phyloP scores from a whole-genome alignment of 2,113 vertebrate genomes.

The Phoenicopterus ruber region DNA sequence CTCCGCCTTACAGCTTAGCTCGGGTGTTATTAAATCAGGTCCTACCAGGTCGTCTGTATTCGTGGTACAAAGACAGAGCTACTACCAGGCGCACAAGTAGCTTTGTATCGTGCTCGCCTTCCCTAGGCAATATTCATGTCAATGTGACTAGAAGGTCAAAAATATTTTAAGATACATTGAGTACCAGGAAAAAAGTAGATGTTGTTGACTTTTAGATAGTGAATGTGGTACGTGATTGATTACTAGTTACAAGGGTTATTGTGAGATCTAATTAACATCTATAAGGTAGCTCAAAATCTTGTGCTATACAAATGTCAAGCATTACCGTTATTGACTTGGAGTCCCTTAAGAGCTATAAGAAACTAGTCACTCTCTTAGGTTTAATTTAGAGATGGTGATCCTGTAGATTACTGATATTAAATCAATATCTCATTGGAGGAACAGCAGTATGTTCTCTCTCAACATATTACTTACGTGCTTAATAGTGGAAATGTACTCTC shows the following conservation, averaged over 20 bases:
- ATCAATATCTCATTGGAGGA: constrained; percentile 12
- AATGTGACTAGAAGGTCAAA: neutral
- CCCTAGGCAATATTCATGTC: neutral
- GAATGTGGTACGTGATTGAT: neutral
- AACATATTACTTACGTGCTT: neutral
- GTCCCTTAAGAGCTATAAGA: neutral
- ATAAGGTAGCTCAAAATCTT: neutral
- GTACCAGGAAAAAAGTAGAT: neutral
- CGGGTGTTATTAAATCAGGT: neutral
- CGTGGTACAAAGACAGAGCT: neutral
- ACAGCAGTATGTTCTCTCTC: neutral
- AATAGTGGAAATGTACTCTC: neutral
- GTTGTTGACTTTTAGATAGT: neutral
- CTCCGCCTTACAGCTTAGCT: neutral
- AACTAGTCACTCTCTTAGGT: neutral
- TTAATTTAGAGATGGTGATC: neutral
- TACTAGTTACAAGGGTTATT: neutral
- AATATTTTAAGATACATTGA: neutral
- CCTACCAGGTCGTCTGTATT: neutral
- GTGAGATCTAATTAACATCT: neutral
- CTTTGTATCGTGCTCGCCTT: neutral
- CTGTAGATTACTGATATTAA: neutral
- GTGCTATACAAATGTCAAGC: neutral
- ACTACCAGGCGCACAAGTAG: neutral
- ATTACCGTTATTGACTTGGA: neutral